phyloP scores from a whole-genome alignment of 2,888 invertebrate genomes.

The Caradrina clavipalpis region DNA sequence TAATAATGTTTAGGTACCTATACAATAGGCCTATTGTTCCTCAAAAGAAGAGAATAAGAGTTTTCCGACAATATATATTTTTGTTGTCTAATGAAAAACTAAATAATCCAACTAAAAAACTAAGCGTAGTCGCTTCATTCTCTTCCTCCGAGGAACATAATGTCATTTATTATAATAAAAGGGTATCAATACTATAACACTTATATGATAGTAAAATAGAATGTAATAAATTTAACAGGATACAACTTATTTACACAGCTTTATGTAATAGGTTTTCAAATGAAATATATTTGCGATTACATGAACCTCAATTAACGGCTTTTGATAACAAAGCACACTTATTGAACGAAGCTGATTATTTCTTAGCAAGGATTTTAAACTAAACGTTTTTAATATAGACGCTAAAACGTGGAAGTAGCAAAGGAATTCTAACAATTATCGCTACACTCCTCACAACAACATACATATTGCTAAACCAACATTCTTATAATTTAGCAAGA shows the following conservation, averaged over 20 bases:
- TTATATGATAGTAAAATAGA: constrained; percentile 89
- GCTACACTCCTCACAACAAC: constrained; percentile 66
- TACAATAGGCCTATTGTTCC: constrained; percentile 83
- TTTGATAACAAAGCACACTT: constrained; percentile 56
- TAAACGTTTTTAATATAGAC: constrained; percentile 56
- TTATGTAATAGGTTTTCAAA: constrained; percentile 57
- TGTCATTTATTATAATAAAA: constrained; percentile 80
- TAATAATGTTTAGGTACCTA: constrained; percentile 76
- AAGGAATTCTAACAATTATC: constrained; percentile 66
- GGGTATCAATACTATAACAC: constrained; percentile 89
- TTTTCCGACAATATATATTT: constrained; percentile 38
- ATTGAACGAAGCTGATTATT: constrained; percentile 58
- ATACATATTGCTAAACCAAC: constrained; percentile 67
- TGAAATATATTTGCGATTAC: constrained; percentile 62
- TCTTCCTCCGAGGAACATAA: constrained; percentile 79
- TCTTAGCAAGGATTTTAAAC: constrained; percentile 55
- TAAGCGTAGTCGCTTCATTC: constrained; percentile 54
- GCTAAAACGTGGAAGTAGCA: constrained; percentile 67
- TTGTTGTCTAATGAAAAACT: constrained; percentile 38
- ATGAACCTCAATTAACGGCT: constrained; percentile 52
- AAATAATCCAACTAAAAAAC: constrained; percentile 46
- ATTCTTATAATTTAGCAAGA: constrained; percentile 65
- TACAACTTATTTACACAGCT: constrained; percentile 89
- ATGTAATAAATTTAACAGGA: constrained; percentile 90
- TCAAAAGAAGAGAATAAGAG: constrained; percentile 74